Evolutionary conservation across 2,888 invertebrate species (phyloP).

Genomic region (Pseudanteris insignis): DNA sequence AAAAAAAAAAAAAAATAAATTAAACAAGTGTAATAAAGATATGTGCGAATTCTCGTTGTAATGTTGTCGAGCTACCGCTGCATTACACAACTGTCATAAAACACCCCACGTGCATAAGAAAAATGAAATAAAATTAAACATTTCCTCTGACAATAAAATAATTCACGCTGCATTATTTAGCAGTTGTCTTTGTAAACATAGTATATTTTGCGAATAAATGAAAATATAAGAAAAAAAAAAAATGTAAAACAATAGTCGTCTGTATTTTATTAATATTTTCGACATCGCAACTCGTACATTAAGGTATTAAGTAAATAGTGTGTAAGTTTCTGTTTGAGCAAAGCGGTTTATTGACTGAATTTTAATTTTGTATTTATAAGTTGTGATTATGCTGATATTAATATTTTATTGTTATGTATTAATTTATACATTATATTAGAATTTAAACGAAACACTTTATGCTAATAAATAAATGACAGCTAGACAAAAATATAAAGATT

Average conservation of each 20-base stretch:
- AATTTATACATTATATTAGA: too few species aligned
- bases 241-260: constrained; percentile 35
- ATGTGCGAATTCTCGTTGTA: constrained; percentile 11
- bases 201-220: constrained; percentile 41
- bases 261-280: constrained; percentile 43
- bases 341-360: constrained; percentile 23
- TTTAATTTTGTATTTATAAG: constrained; percentile 30
- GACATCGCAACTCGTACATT: constrained; percentile 33
- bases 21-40: not conserved
- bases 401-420: too few species aligned
- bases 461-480: too few species aligned
- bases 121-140: too few species aligned
- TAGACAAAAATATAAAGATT: too few species aligned
- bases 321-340: constrained; percentile 30
- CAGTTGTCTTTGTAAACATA: constrained; percentile 40
- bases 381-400: constrained; percentile 18
- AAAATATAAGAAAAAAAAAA: constrained; percentile 23
- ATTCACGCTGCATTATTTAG: constrained; percentile 26
- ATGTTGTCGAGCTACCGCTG: constrained; percentile 18
- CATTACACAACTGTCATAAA: constrained; percentile 27
- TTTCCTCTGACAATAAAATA: constrained; percentile 31
- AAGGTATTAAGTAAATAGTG: constrained; percentile 29
- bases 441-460: too few species aligned
- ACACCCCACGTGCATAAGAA: constrained; percentile 16
- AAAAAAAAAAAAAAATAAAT: not conserved